Evolutionary conservation across 1,140 invertebrate genomes (phyloP), one percentile per base, ranked within the genome.

Genomic region (Cydia splendana): DNA sequence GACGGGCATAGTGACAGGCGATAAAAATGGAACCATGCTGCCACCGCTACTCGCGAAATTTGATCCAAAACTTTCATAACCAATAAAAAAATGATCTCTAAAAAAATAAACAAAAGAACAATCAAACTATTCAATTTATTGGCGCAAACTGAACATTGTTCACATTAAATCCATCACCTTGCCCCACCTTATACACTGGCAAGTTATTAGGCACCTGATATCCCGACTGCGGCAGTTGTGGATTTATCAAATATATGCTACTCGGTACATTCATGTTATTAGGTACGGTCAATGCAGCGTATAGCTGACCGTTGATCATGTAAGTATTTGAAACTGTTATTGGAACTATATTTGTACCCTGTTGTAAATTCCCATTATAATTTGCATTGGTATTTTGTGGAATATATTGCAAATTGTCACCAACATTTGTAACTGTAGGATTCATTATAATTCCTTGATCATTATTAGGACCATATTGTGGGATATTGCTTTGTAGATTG

Each of bases 241-340:
- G 38, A 18, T 38, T 38, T 38, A 71, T 38, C 15, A 38, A 71
- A 18, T 71, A 71, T 38, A 38, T 38, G 6, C 30, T 34, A 20
- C 7, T 71, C n/a, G 34, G n/a, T 20, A 71, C 67, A 18, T 38
- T 38, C 30, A 38, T 38, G 34, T 71, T 71, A 15, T 71, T 71
- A 9, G 67, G 34, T 4, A 38, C 34, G 15, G 67, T 71, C 15
- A 71, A 13, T 5, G 67, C 67, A 1, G 67, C 67, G 15, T 71
- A 71, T 10, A 71, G 34, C 34, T 71, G 67, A 2, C 67, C 67
- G 15, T 71, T 71, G n/a, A 71, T 45, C 67, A 71, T 71, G 18
- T 71, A 71, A 10, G 67, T 71, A 38, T 38, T 71, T 71, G n/a
- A 18, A 13, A 42, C 30, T 9, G 30, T 71, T 71, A 38, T 18